These are phyloP conservation scores for Psettodes erumei DNA, from an alignment of 2,113 vertebrate species.

Conservation along the genomic window DNA sequence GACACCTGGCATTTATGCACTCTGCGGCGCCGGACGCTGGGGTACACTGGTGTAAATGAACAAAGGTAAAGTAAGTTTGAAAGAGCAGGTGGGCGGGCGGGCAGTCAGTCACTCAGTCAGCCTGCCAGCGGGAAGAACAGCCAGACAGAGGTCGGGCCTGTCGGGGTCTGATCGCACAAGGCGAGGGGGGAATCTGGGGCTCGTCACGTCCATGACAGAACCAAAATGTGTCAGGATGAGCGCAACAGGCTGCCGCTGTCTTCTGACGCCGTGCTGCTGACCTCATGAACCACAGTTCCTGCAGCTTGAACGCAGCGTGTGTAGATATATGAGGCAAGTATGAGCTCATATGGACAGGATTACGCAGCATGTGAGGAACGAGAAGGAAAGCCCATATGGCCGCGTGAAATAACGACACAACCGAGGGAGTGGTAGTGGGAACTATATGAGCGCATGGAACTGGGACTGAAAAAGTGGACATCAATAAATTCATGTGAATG, in stretches of 20 bases:
- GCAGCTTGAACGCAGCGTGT: neutral
- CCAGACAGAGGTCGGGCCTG: constrained; percentile 37
- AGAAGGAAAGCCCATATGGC: neutral
- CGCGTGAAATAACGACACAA: neutral
- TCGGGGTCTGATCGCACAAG: constrained; percentile 41
- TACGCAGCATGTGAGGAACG: neutral
- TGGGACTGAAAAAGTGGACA: constrained; percentile 11
- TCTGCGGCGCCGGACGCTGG: neutral
- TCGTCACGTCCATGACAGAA: constrained; percentile 51
- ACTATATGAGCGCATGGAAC: neutral
- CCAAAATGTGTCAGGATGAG: constrained; percentile 53
- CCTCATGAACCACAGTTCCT: neutral
- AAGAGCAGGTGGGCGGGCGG: neutral
- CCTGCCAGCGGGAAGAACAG: constrained; percentile 35
- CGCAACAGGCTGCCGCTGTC: constrained; percentile 31
- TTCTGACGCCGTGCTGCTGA: neutral
- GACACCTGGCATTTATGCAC: neutral
- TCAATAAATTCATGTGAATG: neutral
- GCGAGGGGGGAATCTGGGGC: constrained; percentile 36
- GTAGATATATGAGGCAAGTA: neutral
- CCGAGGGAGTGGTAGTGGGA: too few relatives aligned
- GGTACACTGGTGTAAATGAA: neutral
- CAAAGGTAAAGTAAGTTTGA: constrained; percentile 27
- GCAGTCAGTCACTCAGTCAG: constrained; percentile 18
- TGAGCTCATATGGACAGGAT: constrained; percentile 1